These are phyloP conservation scores for Proisotoma minuta DNA, from an alignment of 2,888 invertebrate species.

Conservation along the genomic window DNA sequence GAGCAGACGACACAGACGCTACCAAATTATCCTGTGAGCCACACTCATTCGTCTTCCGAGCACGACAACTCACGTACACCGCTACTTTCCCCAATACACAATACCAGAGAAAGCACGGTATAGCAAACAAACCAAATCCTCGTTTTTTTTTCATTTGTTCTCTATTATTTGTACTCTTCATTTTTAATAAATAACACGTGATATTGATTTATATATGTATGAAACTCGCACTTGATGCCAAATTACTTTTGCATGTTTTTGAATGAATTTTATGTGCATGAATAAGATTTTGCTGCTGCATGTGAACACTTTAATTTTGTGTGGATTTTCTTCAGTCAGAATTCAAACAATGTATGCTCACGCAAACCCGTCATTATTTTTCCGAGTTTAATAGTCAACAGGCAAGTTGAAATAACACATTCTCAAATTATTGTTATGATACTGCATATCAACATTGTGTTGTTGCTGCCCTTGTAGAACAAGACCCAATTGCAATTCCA, in stretches of 20 bases:
- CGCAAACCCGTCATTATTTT: not conserved
- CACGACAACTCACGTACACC: constrained; percentile 36
- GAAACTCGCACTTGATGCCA: too few species aligned
- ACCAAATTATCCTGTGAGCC: constrained; percentile 50
- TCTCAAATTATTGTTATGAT: too few species aligned
- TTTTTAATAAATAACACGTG: too few species aligned
- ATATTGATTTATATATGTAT: too few species aligned
- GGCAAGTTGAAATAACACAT: too few species aligned
- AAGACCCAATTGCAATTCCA: too few species aligned
- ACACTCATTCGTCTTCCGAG: constrained; percentile 51
- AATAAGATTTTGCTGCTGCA: too few species aligned
- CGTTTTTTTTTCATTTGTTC: not conserved
- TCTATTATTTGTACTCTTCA: too few species aligned
- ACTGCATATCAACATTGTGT: too few species aligned
- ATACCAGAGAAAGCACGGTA: constrained; percentile 48
- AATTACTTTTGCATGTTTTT: too few species aligned
- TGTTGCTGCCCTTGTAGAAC: too few species aligned
- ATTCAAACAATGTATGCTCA: not conserved
- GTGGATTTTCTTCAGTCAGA: not conserved
- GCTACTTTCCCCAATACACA: constrained; percentile 30
- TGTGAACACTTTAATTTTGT: not conserved
- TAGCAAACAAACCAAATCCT: constrained; percentile 11
- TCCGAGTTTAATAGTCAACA: not conserved
- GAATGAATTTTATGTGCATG: too few species aligned
- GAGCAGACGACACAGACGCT: constrained; percentile 48